A percentile compares a stretch with the other conserved stretches of the same genome.
phyloP scores from a whole-genome alignment of 1,140 invertebrate species.

The Leguminivora glycinivorella region DNA sequence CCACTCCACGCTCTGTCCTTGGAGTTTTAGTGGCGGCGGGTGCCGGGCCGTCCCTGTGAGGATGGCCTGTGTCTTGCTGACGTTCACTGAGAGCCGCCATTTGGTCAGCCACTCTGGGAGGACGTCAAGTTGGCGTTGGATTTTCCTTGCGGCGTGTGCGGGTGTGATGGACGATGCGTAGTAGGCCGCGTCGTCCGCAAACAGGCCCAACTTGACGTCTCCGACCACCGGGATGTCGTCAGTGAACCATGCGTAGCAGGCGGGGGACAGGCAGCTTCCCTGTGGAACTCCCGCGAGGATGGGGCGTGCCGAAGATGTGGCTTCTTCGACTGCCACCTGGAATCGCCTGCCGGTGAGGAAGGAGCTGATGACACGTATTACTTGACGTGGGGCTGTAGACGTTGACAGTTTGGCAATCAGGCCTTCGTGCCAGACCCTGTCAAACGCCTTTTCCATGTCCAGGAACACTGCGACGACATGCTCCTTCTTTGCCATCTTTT shows the following conservation, averaged over 20 bases:
- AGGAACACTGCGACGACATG: constrained; percentile 12
- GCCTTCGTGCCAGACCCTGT: constrained; percentile 53
- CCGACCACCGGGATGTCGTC: not conserved
- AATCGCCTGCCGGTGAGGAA: constrained; percentile 31
- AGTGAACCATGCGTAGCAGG: constrained; percentile 11
- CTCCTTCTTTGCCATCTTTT: constrained; percentile 36
- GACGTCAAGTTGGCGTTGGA: not conserved
- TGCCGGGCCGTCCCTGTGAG: not conserved
- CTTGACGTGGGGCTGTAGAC: not conserved
- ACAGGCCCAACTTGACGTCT: constrained; percentile 11
- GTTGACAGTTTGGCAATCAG: constrained; percentile 44
- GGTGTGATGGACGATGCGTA: not conserved
- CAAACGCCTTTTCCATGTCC: constrained; percentile 56
- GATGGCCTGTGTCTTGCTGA: not conserved
- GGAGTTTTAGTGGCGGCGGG: not conserved
- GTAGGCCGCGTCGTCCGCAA: constrained; percentile 27
- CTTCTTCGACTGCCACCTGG: constrained; percentile 29
- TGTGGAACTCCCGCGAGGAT: constrained; percentile 46
- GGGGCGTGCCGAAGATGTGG: not conserved
- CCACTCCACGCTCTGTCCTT: not conserved
- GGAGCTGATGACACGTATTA: constrained; percentile 28
- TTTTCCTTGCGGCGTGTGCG: not conserved
- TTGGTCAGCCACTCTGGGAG: not conserved
- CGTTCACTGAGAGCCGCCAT: constrained; percentile 14
- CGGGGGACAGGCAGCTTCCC: not conserved